A percentile compares a stretch with the other conserved stretches of the same genome.
phyloP scores from a whole-genome alignment of 2,888 invertebrate species.

The Corbicula japonica region DNA sequence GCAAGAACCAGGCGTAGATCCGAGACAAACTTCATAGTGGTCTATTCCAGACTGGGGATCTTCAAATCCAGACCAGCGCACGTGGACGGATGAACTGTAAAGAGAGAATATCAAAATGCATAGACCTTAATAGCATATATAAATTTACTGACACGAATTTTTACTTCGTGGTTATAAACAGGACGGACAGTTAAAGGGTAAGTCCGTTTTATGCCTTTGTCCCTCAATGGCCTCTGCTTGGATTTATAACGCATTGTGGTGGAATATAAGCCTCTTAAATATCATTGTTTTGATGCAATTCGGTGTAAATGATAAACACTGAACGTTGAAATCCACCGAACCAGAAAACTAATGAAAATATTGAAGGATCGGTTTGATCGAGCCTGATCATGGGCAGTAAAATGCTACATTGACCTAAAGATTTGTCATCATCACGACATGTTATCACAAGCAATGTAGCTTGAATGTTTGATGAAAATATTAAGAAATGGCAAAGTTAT shows the following conservation, averaged over 20 bases:
- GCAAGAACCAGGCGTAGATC: constrained; percentile 38
- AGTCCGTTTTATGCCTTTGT: neutral
- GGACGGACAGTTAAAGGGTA: neutral
- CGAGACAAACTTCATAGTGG: constrained; percentile 64
- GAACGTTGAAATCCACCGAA: no score
- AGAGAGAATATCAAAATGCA: neutral
- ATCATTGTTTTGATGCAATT: no score
- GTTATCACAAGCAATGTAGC: no score
- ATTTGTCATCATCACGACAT: no score
- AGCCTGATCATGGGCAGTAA: no score
- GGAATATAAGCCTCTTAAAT: neutral
- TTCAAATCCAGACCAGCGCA: constrained; percentile 43
- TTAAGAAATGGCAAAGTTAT: no score
- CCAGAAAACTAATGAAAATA: no score
- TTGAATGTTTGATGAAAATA: no score
- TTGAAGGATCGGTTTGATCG: no score
- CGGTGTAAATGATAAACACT: no score
- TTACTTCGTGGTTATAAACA: neutral
- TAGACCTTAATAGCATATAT: neutral
- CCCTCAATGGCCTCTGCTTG: neutral
- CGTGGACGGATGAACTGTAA: constrained; percentile 13
- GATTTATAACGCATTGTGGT: neutral
- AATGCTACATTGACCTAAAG: no score
- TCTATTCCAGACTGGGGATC: constrained; percentile 67
- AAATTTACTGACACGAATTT: neutral